Conservation (phyloP, 2,888 invertebrate species). For the Gandaritis pyraliata region DNA sequence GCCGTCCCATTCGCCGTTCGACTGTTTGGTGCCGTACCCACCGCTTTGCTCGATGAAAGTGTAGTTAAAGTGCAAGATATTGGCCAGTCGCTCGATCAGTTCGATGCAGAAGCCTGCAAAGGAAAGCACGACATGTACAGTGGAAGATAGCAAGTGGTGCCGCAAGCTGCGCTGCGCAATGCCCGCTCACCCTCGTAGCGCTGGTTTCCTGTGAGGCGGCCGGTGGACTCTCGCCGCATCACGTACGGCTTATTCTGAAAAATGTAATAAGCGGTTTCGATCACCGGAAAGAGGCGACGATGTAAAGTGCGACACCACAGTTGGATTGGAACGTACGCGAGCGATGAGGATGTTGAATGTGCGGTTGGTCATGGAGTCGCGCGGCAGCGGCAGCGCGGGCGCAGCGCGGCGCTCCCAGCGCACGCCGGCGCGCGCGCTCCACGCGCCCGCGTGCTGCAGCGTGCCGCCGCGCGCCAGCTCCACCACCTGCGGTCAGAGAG, state of each 20-base stretch:
- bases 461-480: conserved; percentile 67
- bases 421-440: conserved; percentile 59
- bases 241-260: conserved; percentile 93
- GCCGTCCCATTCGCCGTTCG: conserved; percentile 87
- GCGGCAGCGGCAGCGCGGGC: conserved; percentile 53
- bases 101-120: conserved; percentile 94
- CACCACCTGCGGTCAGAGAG: conserved; percentile 47
- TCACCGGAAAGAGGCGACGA: too few relatives aligned
- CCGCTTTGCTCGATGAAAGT: conserved; percentile 88
- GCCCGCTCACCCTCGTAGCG: conserved; percentile 88
- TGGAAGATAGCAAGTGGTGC: too few relatives aligned
- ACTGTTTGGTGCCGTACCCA: conserved; percentile 87
- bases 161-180: too few relatives aligned
- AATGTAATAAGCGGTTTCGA: not conserved
- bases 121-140: not conserved
- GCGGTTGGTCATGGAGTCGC: conserved; percentile 70
- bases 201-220: conserved; percentile 89
- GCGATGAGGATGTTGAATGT: conserved; percentile 73
- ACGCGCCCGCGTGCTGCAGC: conserved; percentile 58
- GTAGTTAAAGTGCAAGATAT: conserved; percentile 91
- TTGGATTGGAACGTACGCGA: conserved; percentile 43
- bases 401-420: conserved; percentile 55
- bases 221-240: conserved; percentile 89
- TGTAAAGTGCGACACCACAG: too few relatives aligned
- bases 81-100: conserved; percentile 90